Evolutionary conservation across 1,140 invertebrate species (phyloP), one percentile per base, ranked within the genome.

Genomic region (Euglossa dilemma): DNA sequence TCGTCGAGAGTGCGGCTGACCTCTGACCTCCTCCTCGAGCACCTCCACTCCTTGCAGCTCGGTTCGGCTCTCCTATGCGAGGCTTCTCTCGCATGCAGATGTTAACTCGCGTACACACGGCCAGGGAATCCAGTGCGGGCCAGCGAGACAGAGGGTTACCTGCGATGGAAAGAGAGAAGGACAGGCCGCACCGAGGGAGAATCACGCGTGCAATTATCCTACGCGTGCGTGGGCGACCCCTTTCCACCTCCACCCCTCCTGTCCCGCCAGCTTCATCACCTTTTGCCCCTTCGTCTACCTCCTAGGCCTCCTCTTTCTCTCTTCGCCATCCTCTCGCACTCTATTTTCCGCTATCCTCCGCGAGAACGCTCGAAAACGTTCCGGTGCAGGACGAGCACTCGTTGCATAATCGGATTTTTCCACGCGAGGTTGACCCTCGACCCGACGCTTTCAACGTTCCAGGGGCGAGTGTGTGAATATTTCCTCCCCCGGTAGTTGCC

Each of bases 181-280:
- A 83, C 66, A 80, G 70, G 91, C 36, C 92, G 92, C 92, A 92
- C 91, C 91, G 82, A 93, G 91, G 91, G 92, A 90, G 91, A 93
- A 91, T 89, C 91, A 89, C 90, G 92, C 91, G 92, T 92, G 93
- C 93, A 94, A 94, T 94, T 94, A 94, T 94, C 93, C 93, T 94
- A 93, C 93, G 93, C 92, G 91, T 90, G 92, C 92, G 94, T 94
- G 87, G 87, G 87, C 86, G 86, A 89, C 84, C 85, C 85, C 85
- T 87, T 80, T 83, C 83, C 85, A 76, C 82, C 86, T 85, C 79
- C 83, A 28, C n/a, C 63, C 54, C 76, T 54, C 57, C 54, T 64
- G n/a, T 7, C 16, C 59, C 70, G 54, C 25, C 76, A 63, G 80
- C 72, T 70, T 74, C 69, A 54, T 73, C 73, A 69, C 71, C 71